Evolutionary conservation across 2,113 vertebrate species (phyloP), one percentile per base, ranked within the genome.

Genomic region (Chionomys nivalis): DNA sequence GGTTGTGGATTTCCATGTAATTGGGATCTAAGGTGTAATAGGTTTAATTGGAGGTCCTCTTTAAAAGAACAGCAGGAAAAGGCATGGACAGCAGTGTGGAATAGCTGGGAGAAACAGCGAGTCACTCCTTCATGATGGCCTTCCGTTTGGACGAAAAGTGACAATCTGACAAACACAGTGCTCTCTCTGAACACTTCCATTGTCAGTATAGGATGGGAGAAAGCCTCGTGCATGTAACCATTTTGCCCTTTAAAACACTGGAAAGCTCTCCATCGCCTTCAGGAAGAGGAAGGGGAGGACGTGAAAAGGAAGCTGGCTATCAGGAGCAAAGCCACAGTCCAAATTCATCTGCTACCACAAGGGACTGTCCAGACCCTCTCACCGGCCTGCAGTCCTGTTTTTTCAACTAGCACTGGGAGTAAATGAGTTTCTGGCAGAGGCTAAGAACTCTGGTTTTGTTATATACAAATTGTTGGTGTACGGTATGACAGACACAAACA

Each of bases 21-120:
- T 95, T 98, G 97, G 94, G 96, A 98, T 98, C 98, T 97, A 96
- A 98, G 96, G 97, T 98, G 77, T 86, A 98, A 97, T 68, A 96
- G 98, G 97, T 98, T 97, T 98, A 97, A 98, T 97, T 91, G 96
- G 93, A 89, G 97, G 94, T 97, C 96, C 95, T 77, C 87, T 97
- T 1, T 0, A 93, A 92, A 97, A 97, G 97, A 93, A 94, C 90
- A 96, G 49, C 91, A 61, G 89, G 96, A 94, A 95, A 77, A 78
- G 94, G 75, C 94, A 65, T 78, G 92, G 24, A 91, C 39, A 36
- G 94, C 58, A 90, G 19, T 3, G 85, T 76, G 81, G 90, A 28
- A 93, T 8, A 93, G 73, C 39, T 49, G 4, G 0, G 47, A 47
- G 70, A 93, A 96, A 93, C 4, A 19, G 79, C 47, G 26, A 66